Evolutionary conservation across 2,797 vertebrate species (phyloP), one percentile per base, ranked within the genome.

Genomic region (Ambastaia sidthimunki): DNA sequence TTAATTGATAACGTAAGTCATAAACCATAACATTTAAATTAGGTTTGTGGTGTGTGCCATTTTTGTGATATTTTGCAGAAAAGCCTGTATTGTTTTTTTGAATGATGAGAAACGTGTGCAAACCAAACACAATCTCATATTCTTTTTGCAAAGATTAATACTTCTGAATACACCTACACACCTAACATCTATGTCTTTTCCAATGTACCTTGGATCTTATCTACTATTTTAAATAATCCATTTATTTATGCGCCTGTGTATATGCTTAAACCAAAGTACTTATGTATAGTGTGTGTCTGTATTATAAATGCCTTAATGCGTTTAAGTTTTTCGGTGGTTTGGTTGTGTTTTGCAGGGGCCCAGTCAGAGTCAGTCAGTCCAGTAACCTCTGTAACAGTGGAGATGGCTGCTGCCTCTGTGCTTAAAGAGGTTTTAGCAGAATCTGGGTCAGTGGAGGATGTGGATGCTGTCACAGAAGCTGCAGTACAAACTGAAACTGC

Each of bases 331-430:
- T 60, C 89, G 84, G 89, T 80, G 88, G 87, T 85, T 91, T 86
- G 78, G 76, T 90, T 93, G 88, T 93, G 85, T 94, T 85, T 94
- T 94, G 71, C 92, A 94, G 93, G 87, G 81, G 18, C 62, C 10
- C 31, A 41, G 2, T 28, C 62, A 44, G 81, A 71, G 52, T 44
- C 19, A 13, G 11, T 74, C 23, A 76, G n/a, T 19, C 44, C 75
- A 19, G 65, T 69, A 72, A 41, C 54, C 3, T 50, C 34, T 31
- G 80, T 76, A 76, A 60, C 19, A 0, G 9, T 48, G 31, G 73
- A 80, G 19, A 15, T 90, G 82, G 85, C 88, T 74, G 89, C 87
- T 77, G 88, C 89, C 59, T 89, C 91, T 73, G 19, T 86, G 55
- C 1, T 83, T 41, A 59, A 82, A 21, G 3, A 28, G 16, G 10